phyloP scores from a whole-genome alignment of 2,888 invertebrate genomes.

The Scelioninae gen. 1 region DNA sequence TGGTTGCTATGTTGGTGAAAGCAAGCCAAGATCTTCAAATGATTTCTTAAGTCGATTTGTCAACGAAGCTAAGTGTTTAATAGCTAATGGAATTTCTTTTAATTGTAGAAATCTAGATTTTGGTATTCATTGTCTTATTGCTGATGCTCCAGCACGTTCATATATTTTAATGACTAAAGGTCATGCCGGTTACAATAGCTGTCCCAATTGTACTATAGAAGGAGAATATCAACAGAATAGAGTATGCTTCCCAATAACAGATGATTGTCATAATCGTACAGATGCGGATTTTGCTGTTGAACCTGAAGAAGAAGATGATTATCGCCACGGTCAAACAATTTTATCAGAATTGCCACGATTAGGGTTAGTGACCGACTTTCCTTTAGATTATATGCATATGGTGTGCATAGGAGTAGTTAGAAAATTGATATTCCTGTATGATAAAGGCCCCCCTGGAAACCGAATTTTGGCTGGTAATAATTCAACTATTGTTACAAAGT shows the following conservation, averaged over 20 bases:
- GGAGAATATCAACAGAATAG: conserved; percentile 43
- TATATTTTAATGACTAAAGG: background rate
- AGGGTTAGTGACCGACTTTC: conserved; percentile 62
- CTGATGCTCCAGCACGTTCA: background rate
- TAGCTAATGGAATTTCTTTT: background rate
- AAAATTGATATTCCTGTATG: conserved; percentile 64
- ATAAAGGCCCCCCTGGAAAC: conserved; percentile 27
- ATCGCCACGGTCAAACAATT: conserved; percentile 64
- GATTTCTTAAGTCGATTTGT: background rate
- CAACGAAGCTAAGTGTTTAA: background rate
- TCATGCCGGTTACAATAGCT: conserved; percentile 1
- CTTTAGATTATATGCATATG: conserved; percentile 66
- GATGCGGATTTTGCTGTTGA: conserved; percentile 19
- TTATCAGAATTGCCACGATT: conserved; percentile 58
- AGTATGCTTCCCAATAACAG: conserved; percentile 40
- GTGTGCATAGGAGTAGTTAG: conserved; percentile 71
- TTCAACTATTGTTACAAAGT: conserved; percentile 20
- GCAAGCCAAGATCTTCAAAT: background rate
- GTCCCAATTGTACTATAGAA: conserved; percentile 54
- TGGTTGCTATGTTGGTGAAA: background rate
- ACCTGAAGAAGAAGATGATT: conserved; percentile 33
- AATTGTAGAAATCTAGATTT: background rate
- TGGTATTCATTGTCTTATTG: background rate
- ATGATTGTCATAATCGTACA: conserved; percentile 16
- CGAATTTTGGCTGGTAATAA: conserved; percentile 17